Evolutionary conservation across 2,888 invertebrate species (phyloP).

Genomic region (Leptothorax acervorum): DNA sequence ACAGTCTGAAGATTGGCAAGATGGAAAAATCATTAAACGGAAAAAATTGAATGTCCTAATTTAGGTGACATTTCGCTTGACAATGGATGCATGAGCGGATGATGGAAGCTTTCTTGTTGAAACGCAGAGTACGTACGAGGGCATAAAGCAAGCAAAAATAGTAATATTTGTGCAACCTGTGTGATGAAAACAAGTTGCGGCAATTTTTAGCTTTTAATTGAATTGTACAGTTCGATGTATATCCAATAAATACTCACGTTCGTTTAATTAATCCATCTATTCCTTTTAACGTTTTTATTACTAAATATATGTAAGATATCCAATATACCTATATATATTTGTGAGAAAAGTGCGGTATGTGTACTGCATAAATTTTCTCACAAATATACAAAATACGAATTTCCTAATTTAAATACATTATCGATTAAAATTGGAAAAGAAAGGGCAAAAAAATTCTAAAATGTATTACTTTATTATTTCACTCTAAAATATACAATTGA

Average conservation of each 20-base stretch:
- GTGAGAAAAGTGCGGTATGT: not conserved
- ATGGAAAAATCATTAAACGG: not conserved
- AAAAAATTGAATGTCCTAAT: constrained; percentile 32
- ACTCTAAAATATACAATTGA: not conserved
- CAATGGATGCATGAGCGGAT: not conserved
- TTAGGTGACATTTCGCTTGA: constrained; percentile 28
- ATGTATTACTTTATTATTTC: not conserved
- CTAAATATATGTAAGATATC: not conserved
- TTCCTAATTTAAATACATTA: not conserved
- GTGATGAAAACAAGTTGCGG: constrained; percentile 67
- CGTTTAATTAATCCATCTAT: constrained; percentile 67
- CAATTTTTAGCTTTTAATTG: constrained; percentile 76
- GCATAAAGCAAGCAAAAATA: constrained; percentile 61
- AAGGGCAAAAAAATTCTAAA: not conserved
- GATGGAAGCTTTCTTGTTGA: constrained; percentile 64
- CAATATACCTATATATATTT: not conserved
- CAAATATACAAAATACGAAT: not conserved
- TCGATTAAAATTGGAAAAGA: not conserved
- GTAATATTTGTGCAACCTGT: constrained; percentile 68
- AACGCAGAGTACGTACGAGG: constrained; percentile 55
- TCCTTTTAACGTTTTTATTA: constrained; percentile 42
- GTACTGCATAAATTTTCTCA: not conserved
- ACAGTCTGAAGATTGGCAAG: not conserved
- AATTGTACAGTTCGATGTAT: constrained; percentile 61
- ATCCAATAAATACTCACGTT: constrained; percentile 49